Conservation (phyloP, 2,113 vertebrate species). For the Aphelocoma coerulescens region DNA sequence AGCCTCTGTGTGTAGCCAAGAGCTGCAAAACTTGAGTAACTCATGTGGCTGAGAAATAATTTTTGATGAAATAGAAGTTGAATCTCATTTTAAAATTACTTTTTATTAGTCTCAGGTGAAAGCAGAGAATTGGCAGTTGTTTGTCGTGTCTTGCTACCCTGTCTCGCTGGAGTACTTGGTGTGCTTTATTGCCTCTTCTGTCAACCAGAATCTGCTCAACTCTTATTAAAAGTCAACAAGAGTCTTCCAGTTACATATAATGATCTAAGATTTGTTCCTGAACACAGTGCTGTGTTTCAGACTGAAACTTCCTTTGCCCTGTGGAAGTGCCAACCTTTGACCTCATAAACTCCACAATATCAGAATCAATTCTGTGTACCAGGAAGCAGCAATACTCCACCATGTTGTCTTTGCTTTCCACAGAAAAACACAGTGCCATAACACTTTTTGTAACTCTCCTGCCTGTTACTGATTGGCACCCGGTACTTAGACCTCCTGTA, state of each 20-base stretch:
- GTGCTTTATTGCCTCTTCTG: neutral
- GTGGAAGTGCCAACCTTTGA: neutral
- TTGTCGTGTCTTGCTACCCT: neutral
- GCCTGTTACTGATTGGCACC: neutral
- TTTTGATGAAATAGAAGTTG: neutral
- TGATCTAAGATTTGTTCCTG: neutral
- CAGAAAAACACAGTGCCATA: neutral
- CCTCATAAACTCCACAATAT: rapidly evolving
- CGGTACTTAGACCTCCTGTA: neutral
- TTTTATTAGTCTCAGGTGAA: conserved; percentile 28
- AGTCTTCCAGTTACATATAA: neutral
- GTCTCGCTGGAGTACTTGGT: neutral
- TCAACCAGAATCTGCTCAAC: neutral
- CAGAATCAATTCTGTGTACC: neutral
- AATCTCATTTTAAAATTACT: neutral
- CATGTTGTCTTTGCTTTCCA: neutral
- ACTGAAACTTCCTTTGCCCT: neutral
- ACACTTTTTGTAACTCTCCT: neutral
- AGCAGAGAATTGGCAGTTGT: neutral
- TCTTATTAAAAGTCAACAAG: neutral
- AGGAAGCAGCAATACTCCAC: neutral
- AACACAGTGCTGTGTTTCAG: neutral
- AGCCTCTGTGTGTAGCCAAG: neutral
- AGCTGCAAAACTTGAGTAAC: neutral
- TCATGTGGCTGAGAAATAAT: neutral